Conservation (phyloP, 2,888 invertebrate genomes). For the Rhaphigaster nebulosa region DNA sequence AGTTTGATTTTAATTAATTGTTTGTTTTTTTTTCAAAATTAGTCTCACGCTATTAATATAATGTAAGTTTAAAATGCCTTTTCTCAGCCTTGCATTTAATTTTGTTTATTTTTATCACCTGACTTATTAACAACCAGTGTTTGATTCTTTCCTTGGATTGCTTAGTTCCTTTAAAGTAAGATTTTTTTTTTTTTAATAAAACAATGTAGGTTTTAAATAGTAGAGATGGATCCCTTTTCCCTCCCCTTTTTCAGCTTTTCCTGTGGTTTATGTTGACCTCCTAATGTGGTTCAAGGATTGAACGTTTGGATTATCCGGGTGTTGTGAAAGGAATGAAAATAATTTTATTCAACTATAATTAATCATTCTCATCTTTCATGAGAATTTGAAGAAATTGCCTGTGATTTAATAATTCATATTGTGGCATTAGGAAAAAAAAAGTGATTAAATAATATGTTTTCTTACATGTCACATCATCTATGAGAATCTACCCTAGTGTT, state of each 20-base stretch:
- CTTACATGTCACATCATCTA: background rate
- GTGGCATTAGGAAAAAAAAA: background rate
- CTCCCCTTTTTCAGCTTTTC: background rate
- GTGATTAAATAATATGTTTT: background rate
- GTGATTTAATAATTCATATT: conserved; percentile 7
- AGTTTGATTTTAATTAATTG: background rate
- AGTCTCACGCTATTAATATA: background rate
- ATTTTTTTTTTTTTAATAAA: background rate
- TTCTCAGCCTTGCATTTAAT: background rate
- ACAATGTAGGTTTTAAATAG: background rate
- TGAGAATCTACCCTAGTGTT: background rate
- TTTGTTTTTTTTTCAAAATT: background rate
- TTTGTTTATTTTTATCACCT: background rate
- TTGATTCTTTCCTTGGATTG: background rate
- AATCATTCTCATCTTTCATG: background rate
- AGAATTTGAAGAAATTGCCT: background rate
- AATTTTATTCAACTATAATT: background rate
- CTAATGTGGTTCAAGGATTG: background rate
- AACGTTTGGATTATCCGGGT: background rate
- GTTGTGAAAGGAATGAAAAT: background rate
- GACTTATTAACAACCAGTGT: background rate
- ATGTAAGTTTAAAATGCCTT: background rate
- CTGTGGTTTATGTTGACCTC: background rate
- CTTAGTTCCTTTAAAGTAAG: background rate
- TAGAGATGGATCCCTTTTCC: background rate